Evolutionary conservation across 2,113 vertebrate genomes (phyloP).

Genomic region (Onychostruthus taczanowskii): DNA sequence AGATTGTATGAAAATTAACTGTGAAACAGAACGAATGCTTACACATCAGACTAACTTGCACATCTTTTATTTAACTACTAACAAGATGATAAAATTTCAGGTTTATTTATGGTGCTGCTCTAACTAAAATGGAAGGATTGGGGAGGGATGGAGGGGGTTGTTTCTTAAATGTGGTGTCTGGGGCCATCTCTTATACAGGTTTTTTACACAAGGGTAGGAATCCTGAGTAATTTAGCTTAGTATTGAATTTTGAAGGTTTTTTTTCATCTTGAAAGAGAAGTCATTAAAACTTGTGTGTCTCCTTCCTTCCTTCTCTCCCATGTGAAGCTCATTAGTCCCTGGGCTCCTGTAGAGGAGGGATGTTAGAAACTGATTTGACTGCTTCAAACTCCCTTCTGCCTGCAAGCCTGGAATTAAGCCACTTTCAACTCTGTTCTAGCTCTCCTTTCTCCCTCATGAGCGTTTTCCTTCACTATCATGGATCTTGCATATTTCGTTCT

Average conservation of each 20-base stretch:
- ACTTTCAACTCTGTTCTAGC: background rate
- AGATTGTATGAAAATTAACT: background rate
- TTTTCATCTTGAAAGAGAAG: background rate
- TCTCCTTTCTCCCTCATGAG: background rate
- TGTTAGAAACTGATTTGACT: background rate
- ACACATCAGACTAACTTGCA: background rate
- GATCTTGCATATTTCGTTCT: background rate
- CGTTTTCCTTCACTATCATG: background rate
- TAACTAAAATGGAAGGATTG: background rate
- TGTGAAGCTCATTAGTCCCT: background rate
- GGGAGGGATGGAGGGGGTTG: rapidly evolving
- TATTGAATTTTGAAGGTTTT: background rate
- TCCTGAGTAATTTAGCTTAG: background rate
- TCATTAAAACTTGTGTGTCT: background rate
- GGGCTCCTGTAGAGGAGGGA: background rate
- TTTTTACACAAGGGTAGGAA: background rate
- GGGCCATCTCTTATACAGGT: background rate
- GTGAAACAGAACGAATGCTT: background rate
- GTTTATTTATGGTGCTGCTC: background rate
- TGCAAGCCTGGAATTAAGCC: background rate
- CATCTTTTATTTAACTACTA: background rate
- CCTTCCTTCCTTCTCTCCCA: background rate
- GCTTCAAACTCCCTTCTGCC: background rate
- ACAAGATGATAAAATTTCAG: background rate
- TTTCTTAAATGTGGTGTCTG: background rate